Evolutionary conservation across 1,140 invertebrate species (phyloP), one percentile per base, ranked within the genome.

Genomic region (Trichonephila inaurata): DNA sequence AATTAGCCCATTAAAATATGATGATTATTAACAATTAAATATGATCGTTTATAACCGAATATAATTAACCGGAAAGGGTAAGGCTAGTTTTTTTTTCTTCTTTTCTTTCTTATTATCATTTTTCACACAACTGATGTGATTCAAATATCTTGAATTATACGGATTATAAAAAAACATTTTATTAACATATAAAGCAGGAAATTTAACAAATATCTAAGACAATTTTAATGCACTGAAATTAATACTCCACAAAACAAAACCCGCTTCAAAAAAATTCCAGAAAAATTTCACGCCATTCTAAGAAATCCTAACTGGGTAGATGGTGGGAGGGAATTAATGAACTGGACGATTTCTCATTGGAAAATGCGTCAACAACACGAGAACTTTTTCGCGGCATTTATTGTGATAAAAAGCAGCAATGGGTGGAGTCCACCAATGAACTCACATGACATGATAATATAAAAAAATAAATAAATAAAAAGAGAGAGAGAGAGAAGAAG

Each of bases 401-500:
- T 89, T 66, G 90, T 72, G 90, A 92, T 92, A 85, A 85, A 92
- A 85, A 92, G 89, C 77, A 8, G 69, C 24, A 33, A 64, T 66
- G 90, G 90, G 90, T 66, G 90, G 90, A 61, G 90, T 61, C 60
- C 51, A 7, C 16, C n/a, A 60, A 51, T 66, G 28, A 81, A 83
- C 40, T 60, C 61, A 8, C 60, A 88, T 61, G 77, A 81, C 69
- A 91, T 72, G 72, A 85, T 85, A 85, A 77, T 51, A 69, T 12
- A 77, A 19, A 72, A 40, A 40, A 18, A 77, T 64, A 64, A 64
- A 64, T 19, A 64, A 64, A 19, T 10, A 51, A 10, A 51, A 10
- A 51, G 10, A 51, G 51, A 51, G 10, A 12, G n/a, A n/a, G n/a
- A n/a, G n/a, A n/a, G n/a, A n/a, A n/a, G n/a, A n/a, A n/a, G n/a